A percentile compares a stretch with the other conserved stretches of the same genome.
These are phyloP conservation scores for Nomada ruficornis DNA, from an alignment of 2,888 invertebrate species.

Conservation along the genomic window DNA sequence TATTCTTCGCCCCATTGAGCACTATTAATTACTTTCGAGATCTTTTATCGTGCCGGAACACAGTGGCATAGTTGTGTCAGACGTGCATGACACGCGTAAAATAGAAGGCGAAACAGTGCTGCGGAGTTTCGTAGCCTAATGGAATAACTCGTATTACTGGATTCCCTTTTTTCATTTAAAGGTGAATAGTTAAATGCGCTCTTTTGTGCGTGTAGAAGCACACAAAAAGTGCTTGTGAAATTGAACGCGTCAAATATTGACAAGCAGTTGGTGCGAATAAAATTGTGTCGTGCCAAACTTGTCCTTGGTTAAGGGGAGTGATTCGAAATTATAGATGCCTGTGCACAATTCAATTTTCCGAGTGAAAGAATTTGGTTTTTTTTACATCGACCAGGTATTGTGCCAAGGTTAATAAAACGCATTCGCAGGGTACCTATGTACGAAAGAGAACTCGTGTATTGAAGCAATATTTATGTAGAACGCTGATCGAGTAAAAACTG, in stretches of 20 bases:
- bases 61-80: slow-evolving; percentile 54
- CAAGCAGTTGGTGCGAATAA: neutral
- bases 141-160: slow-evolving; percentile 62
- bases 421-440: neutral
- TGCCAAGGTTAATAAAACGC: slow-evolving; percentile 3
- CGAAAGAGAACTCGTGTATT: neutral
- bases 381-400: neutral
- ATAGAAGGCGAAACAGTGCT: slow-evolving; percentile 15
- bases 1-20: slow-evolving; percentile 59
- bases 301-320: too few relatives aligned
- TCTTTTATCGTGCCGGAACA: slow-evolving; percentile 28
- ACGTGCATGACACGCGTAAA: slow-evolving; percentile 31
- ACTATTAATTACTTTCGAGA: slow-evolving; percentile 48
- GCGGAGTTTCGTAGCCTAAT: slow-evolving; percentile 39
- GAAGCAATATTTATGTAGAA: slow-evolving; percentile 32
- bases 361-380: neutral
- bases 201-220: slow-evolving; percentile 22
- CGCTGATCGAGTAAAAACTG: slow-evolving; percentile 37
- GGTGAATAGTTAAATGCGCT: slow-evolving; percentile 38
- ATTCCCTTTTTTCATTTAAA: slow-evolving; percentile 28
- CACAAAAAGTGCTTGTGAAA: slow-evolving; percentile 13
- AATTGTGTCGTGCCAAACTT: too few relatives aligned
- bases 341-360: too few relatives aligned
- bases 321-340: too few relatives aligned
- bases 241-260: slow-evolving; percentile 43